These are phyloP conservation scores for Microctenopoma stevenorrisi DNA, from an alignment of 2,797 vertebrate species.

Conservation along the genomic window DNA sequence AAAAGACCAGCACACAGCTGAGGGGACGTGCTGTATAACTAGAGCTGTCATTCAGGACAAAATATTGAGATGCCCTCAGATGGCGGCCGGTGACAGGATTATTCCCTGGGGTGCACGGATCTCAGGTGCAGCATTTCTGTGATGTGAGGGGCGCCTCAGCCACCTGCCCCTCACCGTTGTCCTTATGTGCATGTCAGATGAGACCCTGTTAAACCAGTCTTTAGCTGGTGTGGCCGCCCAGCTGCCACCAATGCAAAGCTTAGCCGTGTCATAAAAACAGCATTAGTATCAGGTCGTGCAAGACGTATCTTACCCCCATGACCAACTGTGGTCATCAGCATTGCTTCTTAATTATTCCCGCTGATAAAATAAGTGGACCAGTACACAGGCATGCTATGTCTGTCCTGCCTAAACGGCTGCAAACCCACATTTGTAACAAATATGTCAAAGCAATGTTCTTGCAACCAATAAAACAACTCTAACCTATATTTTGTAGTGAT, in stretches of 20 bases:
- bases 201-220: conserved; percentile 47
- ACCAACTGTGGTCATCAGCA: background rate
- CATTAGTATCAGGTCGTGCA: background rate
- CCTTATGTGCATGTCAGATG: conserved; percentile 71
- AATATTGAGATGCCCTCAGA: conserved; percentile 41
- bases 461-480: background rate
- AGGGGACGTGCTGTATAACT: conserved; percentile 48
- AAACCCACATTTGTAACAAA: background rate
- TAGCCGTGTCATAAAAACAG: background rate
- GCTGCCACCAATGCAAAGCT: conserved; percentile 12
- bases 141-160: conserved; percentile 29
- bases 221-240: conserved; percentile 31
- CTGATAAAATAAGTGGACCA: conserved; percentile 1
- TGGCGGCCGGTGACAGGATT: conserved; percentile 41
- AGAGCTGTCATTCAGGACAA: conserved; percentile 52
- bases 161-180: conserved; percentile 35
- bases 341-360: background rate
- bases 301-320: background rate
- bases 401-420: background rate
- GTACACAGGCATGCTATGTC: background rate
- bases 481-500: background rate
- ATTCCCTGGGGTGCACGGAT: conserved; percentile 48
- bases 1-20: conserved; percentile 76
- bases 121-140: conserved; percentile 70
- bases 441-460: background rate